phyloP scores from a whole-genome alignment of 2,888 invertebrate species.

The Macrosiphum euphorbiae region DNA sequence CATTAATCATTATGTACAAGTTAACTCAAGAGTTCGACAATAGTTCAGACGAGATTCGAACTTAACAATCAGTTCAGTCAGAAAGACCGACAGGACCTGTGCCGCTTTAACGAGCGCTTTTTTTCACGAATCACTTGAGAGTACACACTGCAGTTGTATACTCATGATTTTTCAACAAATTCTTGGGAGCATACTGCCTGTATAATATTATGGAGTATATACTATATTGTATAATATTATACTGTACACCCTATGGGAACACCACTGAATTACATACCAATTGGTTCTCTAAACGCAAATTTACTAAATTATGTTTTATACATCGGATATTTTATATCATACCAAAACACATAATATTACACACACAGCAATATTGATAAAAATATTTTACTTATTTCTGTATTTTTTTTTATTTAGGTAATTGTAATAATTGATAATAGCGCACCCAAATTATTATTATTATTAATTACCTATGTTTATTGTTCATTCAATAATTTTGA shows the following conservation, averaged over 20 bases:
- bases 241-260: not conserved
- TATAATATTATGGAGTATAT: not conserved
- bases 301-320: not conserved
- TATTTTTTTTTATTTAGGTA: not conserved
- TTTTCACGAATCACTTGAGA: not conserved
- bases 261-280: too few species aligned
- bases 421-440: not conserved
- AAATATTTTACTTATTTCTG: not conserved
- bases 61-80: conserved; percentile 6
- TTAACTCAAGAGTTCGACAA: not conserved
- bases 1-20: too few species aligned
- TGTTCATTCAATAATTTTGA: not conserved
- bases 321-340: too few species aligned
- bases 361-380: not conserved
- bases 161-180: not conserved
- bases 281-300: not conserved
- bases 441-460: not conserved
- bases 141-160: not conserved
- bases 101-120: not conserved
- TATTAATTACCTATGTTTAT: not conserved
- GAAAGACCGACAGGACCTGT: not conserved
- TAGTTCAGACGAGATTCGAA: not conserved
- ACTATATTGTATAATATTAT: not conserved
- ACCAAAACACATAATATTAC: too few species aligned
- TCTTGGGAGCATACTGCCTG: not conserved